Evolutionary conservation across 2,888 invertebrate genomes (phyloP).

Genomic region (Lampropteryx suffumata): DNA sequence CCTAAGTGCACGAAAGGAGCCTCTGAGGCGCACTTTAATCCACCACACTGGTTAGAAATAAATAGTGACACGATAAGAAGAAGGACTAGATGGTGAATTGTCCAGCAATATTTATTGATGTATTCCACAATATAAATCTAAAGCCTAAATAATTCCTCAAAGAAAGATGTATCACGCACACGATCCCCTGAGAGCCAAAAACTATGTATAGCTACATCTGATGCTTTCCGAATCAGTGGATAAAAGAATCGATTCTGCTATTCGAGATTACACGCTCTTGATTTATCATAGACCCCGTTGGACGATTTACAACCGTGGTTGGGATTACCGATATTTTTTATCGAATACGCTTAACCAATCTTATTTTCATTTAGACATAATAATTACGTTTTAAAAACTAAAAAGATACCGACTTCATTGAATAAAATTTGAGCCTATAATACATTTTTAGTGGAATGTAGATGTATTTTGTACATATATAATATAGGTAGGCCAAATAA

Average conservation of each 20-base stretch:
- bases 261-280: conserved; percentile 49
- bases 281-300: conserved; percentile 48
- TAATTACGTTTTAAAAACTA: too few relatives aligned
- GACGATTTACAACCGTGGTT: conserved; percentile 49
- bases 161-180: conserved; percentile 8
- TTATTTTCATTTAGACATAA: too few relatives aligned
- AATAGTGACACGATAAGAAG: too few relatives aligned
- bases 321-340: conserved; percentile 40
- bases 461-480: too few relatives aligned
- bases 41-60: too few relatives aligned
- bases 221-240: conserved; percentile 45
- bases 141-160: conserved; percentile 4
- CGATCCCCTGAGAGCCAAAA: conserved; percentile 13
- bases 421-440: too few relatives aligned
- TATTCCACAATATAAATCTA: not conserved
- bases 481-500: too few relatives aligned
- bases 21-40: too few relatives aligned
- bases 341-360: conserved; percentile 29
- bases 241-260: conserved; percentile 46
- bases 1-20: too few relatives aligned
- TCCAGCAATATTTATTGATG: not conserved
- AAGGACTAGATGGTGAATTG: too few relatives aligned
- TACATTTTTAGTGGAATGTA: too few relatives aligned
- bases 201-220: conserved; percentile 40
- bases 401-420: too few relatives aligned